Evolutionary conservation across 2,113 vertebrate genomes (phyloP).

Genomic region (Ciconia boyciana): DNA sequence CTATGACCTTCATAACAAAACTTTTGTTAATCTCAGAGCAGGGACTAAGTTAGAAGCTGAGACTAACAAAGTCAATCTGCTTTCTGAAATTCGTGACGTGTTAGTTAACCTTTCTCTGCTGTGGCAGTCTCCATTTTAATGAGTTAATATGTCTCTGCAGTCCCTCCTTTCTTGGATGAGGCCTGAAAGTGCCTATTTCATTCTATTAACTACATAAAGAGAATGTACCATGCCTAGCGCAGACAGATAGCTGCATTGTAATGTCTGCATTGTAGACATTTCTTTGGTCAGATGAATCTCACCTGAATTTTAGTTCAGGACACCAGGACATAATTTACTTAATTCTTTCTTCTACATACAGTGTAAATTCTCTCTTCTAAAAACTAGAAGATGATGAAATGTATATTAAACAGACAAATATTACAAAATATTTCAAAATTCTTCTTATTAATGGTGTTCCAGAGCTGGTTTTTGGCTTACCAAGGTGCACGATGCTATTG

Average conservation of each 20-base stretch:
- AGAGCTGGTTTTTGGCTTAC: neutral
- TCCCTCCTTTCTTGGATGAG: neutral
- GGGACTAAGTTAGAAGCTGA: neutral
- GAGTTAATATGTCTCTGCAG: neutral
- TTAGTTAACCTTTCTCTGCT: neutral
- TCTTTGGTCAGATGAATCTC: neutral
- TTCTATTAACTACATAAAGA: neutral
- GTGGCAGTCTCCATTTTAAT: neutral
- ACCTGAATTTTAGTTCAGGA: neutral
- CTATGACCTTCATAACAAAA: neutral
- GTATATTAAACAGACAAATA: neutral
- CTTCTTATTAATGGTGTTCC: neutral
- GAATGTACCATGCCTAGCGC: neutral
- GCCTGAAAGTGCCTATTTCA: neutral
- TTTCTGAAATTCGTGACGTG: neutral
- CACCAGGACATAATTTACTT: neutral
- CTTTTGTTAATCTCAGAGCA: neutral
- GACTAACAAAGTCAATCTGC: neutral
- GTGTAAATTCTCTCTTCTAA: neutral
- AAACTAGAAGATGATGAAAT: neutral
- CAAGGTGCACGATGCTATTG: neutral
- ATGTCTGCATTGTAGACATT: neutral
- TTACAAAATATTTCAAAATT: neutral
- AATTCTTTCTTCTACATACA: neutral
- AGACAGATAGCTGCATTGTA: neutral